These are phyloP conservation scores for Alectura lathami DNA, from an alignment of 2,113 vertebrate genomes.

Conservation along the genomic window DNA sequence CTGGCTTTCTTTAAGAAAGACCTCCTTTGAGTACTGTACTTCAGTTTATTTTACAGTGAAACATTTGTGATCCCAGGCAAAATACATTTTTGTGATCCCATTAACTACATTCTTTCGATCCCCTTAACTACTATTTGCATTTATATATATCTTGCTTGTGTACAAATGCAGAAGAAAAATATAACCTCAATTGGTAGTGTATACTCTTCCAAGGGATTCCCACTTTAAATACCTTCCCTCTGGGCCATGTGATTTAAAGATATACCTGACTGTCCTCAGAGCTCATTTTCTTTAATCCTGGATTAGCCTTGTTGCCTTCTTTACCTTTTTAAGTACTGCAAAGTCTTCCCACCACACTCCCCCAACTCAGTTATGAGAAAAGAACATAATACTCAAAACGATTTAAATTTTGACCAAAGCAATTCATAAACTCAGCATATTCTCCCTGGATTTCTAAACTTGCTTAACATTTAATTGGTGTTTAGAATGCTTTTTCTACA, in stretches of 20 bases:
- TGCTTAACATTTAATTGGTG: not conserved
- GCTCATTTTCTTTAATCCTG: constrained; percentile 64
- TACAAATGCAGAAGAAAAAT: constrained; percentile 5
- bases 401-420: not conserved
- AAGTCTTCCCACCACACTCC: not conserved
- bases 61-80: not conserved
- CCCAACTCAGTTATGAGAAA: not conserved
- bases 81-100: not conserved
- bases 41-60: not conserved
- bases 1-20: not conserved
- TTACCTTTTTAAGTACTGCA: constrained; percentile 43
- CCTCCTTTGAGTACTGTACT: not conserved
- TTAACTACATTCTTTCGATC: not conserved
- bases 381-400: not conserved
- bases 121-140: not conserved
- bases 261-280: constrained; percentile 40
- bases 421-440: not conserved
- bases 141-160: not conserved
- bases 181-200: not conserved
- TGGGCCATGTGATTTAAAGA: constrained; percentile 1
- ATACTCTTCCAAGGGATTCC: not conserved
- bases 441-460: not conserved
- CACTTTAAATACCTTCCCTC: constrained; percentile 46
- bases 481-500: not conserved
- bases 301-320: constrained; percentile 50